Evolutionary conservation across 2,888 invertebrate genomes (phyloP), one percentile per base, ranked within the genome.

Genomic region (Prosopocoilus inquinatus): DNA sequence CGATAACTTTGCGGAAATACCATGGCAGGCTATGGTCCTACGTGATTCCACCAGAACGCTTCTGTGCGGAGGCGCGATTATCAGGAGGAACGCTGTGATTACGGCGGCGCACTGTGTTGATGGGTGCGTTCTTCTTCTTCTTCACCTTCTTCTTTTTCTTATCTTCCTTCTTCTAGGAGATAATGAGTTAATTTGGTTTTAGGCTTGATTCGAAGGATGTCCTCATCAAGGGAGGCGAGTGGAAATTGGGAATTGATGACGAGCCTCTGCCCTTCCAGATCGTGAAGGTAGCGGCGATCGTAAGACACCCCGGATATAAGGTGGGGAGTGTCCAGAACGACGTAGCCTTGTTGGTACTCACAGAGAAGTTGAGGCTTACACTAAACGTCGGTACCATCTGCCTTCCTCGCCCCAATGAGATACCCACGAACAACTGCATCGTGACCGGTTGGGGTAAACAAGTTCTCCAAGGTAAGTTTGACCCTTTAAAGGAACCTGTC

Each of bases 11-110:
- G 90, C 86, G 0, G 91, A 91, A 77, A 90, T 91, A 68, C 90
- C 92, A 55, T 92, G 92, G 92, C 91, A 92, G 74, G 91, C 90
- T 1, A 90, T 92, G 88, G 80, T 92, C 0, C 76, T 91, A 11
- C 82, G 87, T 13, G 86, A 87, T 67, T 83, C 85, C 1, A 87
- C 88, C 71, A 84, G 84, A 67, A 84, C 87, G 48, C 80, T 91
- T 1, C 80, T 91, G 0, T 92, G 92, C 66, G 90, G 91, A 12
- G 92, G 90, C 57, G 90, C 86, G 28, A 88, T 93, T 65, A 85
- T 92, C 61, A 82, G 87, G 12, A 84, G 84, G 16, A 85, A 89
- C 66, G 86, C 88, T 1, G 86, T 92, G 1, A 68, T 90, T 33
- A 92, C 91, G 0, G 82, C 90, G 0, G 92, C 91, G n/a, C 84